Base-by-base conservation (phyloP, 2,113 vertebrate genomes). In the Malurus alboscapulatus region DNA sequence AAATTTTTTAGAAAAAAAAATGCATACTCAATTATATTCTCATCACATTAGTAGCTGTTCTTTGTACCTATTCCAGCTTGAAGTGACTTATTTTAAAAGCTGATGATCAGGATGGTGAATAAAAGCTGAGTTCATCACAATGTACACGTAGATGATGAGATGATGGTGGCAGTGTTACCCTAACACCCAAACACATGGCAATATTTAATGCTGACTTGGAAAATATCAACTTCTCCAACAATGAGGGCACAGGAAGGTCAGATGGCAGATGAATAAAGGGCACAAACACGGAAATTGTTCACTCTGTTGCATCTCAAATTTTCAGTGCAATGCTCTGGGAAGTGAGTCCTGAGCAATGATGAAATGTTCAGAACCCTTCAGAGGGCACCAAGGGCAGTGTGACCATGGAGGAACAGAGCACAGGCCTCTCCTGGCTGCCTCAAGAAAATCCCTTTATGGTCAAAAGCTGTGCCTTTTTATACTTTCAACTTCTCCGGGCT, bases 291-390 rank as follows among this genome's bases (percentile, higher is more conserved):
- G 32, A n/a, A 40, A 47, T 73, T n/a, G 20, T 47, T 68, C 34
- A 25, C 18, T 6, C 27, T 7, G 0, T 3, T 18, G 22, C 30
- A 42, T 20, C 20, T 7, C 25, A 50, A 8, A 2, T 7, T 45
- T 58, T 36, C 21, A 26, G 38, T 6, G 38, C 12, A 44, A 4
- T 26, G 11, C 26, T 66, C 40, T 32, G 27, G 42, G 65, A n/a
- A 48, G 2, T 1, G 12, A 32, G 53, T 8, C 14, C 84, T 68
- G 58, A 29, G 58, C 48, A 12, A 8, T 10, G 38, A 29, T 77
- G 54, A 10, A 75, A 20, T 0, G 12, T 4, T 9, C 27, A 11
- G 7, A 9, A 6, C 26, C 58, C 29, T 38, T 36, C 0, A 2
- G 6, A 30, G n/a, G 62, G 27, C 67, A 75, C 38, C 38, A 38